Conservation (phyloP, 2,797 vertebrate species). For the Tragelaphus eurycerus region DNA sequence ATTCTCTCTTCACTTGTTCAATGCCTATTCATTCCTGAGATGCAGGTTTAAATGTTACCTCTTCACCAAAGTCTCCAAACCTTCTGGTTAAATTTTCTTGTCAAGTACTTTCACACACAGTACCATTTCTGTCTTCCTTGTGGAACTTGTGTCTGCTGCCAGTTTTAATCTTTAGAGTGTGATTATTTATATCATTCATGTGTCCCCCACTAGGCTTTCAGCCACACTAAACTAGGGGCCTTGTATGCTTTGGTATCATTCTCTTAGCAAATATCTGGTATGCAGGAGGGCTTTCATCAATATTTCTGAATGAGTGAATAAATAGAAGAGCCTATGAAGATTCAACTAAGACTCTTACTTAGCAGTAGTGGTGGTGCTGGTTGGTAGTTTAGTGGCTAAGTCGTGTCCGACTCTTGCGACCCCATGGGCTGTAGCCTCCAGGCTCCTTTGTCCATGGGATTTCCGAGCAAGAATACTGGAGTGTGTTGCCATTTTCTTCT, state of each 20-base stretch:
- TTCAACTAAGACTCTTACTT: neutral
- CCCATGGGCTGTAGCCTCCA: neutral
- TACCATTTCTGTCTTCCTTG: neutral
- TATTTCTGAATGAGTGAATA: neutral
- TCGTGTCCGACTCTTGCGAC: fast-evolving
- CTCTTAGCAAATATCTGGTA: neutral
- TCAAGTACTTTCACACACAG: neutral
- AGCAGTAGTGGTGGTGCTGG: neutral
- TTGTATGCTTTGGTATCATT: neutral
- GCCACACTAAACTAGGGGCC: neutral
- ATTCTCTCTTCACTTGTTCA: neutral
- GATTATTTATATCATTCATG: neutral
- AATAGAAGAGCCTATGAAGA: neutral
- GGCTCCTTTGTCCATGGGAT: neutral
- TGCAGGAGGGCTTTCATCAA: neutral
- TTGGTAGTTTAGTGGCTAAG: neutral
- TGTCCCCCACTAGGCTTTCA: neutral
- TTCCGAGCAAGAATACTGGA: neutral
- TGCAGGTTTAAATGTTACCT: neutral
- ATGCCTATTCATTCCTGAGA: neutral
- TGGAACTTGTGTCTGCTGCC: neutral
- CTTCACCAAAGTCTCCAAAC: neutral
- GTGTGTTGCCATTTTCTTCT: neutral
- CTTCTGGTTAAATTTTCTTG: neutral
- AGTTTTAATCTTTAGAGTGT: neutral